Conservation (phyloP, 2,113 vertebrate genomes). For the Channa argus region DNA sequence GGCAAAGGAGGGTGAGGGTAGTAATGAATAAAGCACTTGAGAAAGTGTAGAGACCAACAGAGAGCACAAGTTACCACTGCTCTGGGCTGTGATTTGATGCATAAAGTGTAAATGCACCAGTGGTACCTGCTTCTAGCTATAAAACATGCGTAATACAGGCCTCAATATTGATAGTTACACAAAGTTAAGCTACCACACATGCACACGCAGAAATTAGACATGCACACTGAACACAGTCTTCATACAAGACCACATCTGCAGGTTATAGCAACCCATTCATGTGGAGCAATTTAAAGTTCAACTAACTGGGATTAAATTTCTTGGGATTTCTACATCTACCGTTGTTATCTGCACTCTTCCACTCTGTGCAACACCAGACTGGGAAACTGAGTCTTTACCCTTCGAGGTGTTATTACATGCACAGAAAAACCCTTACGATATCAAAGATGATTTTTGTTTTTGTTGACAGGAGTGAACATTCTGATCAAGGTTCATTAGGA, state of each 20-base stretch:
- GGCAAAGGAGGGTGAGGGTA: neutral
- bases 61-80: slow-evolving; percentile 19
- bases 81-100: slow-evolving; percentile 58
- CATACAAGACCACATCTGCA: neutral
- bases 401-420: neutral
- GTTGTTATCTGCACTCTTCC: neutral
- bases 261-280: slow-evolving; percentile 3
- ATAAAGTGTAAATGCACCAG: slow-evolving; percentile 57
- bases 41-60: slow-evolving; percentile 4
- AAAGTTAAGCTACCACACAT: slow-evolving; percentile 9
- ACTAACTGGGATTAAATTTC: neutral
- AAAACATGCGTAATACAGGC: slow-evolving; percentile 48
- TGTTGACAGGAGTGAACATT: neutral
- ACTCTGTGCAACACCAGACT: slow-evolving; percentile 2
- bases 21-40: slow-evolving; percentile 4
- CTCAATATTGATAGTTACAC: slow-evolving; percentile 47
- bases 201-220: neutral
- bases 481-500: slow-evolving; percentile 34
- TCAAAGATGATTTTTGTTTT: slow-evolving; percentile 13
- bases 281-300: neutral
- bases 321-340: slow-evolving; percentile 10
- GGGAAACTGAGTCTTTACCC: neutral
- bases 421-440: slow-evolving; percentile 13
- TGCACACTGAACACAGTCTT: too few species aligned
- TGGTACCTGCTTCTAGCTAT: slow-evolving; percentile 45